Conservation (phyloP, 2,113 vertebrate species). For the Megaceryle maxima region DNA sequence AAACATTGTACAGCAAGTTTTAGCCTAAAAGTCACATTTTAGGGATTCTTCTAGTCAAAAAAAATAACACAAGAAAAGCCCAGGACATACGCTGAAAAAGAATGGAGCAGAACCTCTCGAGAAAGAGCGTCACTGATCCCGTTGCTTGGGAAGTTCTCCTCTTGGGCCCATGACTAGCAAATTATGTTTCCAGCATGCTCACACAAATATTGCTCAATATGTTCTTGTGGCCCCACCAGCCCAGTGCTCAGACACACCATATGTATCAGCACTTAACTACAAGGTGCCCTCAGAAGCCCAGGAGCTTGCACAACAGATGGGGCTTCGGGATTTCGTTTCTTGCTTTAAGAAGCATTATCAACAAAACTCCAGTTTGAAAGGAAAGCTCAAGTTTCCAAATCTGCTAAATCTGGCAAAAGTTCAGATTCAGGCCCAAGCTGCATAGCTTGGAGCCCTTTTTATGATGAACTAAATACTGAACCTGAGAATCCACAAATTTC, state of each 20-base stretch:
- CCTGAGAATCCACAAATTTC: constrained; percentile 12
- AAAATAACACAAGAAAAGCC: neutral
- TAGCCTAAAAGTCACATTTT: neutral
- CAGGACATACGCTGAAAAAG: neutral
- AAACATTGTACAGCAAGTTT: neutral
- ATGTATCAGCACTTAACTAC: fast-evolving
- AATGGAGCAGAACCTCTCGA: neutral
- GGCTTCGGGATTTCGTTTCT: neutral
- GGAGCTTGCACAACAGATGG: neutral
- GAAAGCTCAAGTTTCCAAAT: neutral
- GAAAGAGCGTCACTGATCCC: neutral
- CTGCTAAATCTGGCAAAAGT: neutral
- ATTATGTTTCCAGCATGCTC: fast-evolving
- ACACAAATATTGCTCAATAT: too few species aligned
- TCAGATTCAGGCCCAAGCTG: neutral
- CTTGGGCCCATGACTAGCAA: neutral
- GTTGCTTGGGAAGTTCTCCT: neutral
- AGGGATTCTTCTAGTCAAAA: neutral
- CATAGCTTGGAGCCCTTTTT: neutral
- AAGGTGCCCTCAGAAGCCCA: fast-evolving
- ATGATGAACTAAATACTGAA: neutral
- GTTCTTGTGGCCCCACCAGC: neutral
- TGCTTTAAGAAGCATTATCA: neutral
- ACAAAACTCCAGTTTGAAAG: neutral
- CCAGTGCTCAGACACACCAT: neutral